Conservation (phyloP, 37 sponge, comb jelly and placozoan genomes). For the Mnemiopsis leidyi region DNA sequence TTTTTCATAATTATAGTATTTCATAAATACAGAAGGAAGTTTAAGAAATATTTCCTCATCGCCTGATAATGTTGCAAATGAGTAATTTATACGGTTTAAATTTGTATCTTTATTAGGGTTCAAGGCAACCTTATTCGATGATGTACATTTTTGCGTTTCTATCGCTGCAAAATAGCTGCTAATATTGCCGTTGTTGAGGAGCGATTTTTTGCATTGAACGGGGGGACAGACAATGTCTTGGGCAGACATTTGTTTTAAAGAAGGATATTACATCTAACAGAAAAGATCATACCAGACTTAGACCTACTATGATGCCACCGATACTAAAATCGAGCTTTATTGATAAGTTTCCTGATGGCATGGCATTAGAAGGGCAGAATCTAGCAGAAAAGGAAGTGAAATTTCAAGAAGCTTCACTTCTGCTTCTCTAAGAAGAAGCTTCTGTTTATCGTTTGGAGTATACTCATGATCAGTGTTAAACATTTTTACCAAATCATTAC, state of each 20-base stretch:
- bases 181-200: neutral
- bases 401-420: too few species aligned
- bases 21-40: too few species aligned
- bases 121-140: neutral
- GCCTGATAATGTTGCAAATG: too few species aligned
- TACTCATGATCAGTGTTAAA: neutral
- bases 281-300: neutral
- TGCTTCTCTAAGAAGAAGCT: too few species aligned
- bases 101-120: neutral
- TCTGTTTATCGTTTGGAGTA: too few species aligned
- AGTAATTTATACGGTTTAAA: too few species aligned
- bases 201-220: neutral
- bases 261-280: too few species aligned
- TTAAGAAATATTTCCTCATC: too few species aligned
- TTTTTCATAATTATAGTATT: too few species aligned
- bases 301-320: neutral
- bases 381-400: neutral
- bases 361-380: neutral
- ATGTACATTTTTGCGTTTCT: neutral
- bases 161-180: neutral
- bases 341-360: neutral
- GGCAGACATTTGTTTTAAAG: neutral
- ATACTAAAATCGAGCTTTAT: neutral
- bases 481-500: neutral
- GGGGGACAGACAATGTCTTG: neutral